Base-by-base conservation (phyloP, 2,113 vertebrate species). In the Alosa alosa region DNA sequence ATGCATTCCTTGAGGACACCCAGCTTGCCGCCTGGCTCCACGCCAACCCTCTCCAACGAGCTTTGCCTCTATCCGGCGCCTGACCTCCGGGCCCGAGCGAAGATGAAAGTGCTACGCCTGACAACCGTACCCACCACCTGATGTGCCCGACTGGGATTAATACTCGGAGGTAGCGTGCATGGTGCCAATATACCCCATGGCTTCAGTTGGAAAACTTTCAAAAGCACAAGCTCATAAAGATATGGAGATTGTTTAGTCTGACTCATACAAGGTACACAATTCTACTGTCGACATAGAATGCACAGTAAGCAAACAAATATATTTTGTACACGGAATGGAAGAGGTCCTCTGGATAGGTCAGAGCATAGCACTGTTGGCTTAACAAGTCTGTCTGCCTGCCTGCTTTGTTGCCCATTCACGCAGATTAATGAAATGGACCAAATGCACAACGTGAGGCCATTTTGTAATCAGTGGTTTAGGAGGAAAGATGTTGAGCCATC, bases 401-500 rank as follows among this genome's bases (percentile, higher is more conserved):
- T 78, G 72, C 25, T 39, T 36, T 39, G 4, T 78, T 25, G n/a
- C 72, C 0, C 10, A 41, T 41, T 78, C 72, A 78, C 72, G 3
- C 72, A 36, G 72, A 78, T 78, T 39, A 78, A 78, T 78, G 72
- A 78, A 78, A 39, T 17, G 72, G 72, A 78, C 25, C 72, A 78
- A 78, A 78, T 78, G 72, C 72, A 78, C 72, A 78, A 78, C 72
- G 36, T 78, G 72, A 78, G 72, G 72, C 72, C 72, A 78, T 78
- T 78, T 78, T 78, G 72, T 78, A 78, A 78, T 78, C 72, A 78
- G 13, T 6, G 72, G 72, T 78, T 78, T 15, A 36, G 72, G 72
- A 78, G 25, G 15, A 78, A 78, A 78, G 31, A 78, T 17, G 72
- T 78, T 78, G 25, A 39, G 72, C 31, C 72, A 78, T 39, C 72